These are phyloP conservation scores for Ecliptopera silaceata DNA, from an alignment of 2,888 invertebrate species.

Conservation along the genomic window DNA sequence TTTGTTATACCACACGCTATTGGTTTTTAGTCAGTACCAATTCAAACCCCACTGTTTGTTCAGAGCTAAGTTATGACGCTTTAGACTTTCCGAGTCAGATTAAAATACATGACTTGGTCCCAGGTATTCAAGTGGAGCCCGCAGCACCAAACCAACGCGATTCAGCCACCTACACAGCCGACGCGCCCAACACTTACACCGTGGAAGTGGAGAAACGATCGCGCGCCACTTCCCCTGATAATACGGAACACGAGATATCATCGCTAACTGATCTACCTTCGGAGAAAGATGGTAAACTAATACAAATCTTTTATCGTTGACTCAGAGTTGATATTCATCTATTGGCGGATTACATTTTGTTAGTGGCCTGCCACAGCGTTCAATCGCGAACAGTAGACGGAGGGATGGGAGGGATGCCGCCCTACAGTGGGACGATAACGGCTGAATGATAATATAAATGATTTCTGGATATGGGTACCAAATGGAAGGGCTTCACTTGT, in stretches of 20 bases:
- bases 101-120: background rate
- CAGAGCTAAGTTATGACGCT: too few species aligned
- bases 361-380: too few species aligned
- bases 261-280: constrained; percentile 60
- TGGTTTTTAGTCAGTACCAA: too few species aligned
- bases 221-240: constrained; percentile 39
- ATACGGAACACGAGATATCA: constrained; percentile 67
- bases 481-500: too few species aligned
- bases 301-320: background rate
- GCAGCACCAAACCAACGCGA: background rate
- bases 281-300: constrained; percentile 52
- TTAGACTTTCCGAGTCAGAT: too few species aligned
- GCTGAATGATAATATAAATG: too few species aligned
- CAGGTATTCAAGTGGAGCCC: background rate
- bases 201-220: constrained; percentile 7
- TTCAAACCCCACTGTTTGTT: too few species aligned
- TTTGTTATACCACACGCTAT: too few species aligned
- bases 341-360: background rate
- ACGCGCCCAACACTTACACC: constrained; percentile 11
- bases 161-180: constrained; percentile 18
- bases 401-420: too few species aligned
- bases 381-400: background rate
- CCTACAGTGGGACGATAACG: too few species aligned
- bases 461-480: too few species aligned
- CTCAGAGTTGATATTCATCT: background rate